Evolutionary conservation across 1,140 invertebrate genomes (phyloP).

Genomic region (Hetaerina americana): DNA sequence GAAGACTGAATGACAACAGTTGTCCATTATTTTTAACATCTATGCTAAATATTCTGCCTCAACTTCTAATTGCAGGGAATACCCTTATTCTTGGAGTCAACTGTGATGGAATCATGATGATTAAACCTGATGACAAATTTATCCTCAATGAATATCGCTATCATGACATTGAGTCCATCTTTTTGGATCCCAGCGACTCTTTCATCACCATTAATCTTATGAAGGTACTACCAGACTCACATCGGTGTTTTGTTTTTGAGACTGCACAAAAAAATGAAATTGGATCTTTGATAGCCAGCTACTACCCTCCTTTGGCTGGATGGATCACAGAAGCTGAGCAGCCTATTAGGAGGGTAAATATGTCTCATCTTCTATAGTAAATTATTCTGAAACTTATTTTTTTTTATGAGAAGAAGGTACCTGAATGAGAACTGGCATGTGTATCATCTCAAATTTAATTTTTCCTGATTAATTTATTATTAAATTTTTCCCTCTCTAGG

Average conservation of each 20-base stretch:
- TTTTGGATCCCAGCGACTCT: constrained; percentile 80
- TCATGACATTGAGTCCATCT: constrained; percentile 76
- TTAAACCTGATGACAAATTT: constrained; percentile 80
- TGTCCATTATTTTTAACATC: too few relatives aligned
- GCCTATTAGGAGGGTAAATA: constrained; percentile 43
- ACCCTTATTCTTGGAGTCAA: constrained; percentile 72
- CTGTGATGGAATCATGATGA: constrained; percentile 75
- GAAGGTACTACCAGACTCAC: constrained; percentile 44
- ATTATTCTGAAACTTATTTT: too few relatives aligned
- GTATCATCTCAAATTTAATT: too few relatives aligned
- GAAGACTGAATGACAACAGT: too few relatives aligned
- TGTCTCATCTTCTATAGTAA: too few relatives aligned
- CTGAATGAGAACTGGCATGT: too few relatives aligned
- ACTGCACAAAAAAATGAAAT: constrained; percentile 80
- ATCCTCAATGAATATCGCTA: constrained; percentile 81
- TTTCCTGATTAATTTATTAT: neutral
- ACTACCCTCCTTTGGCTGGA: constrained; percentile 68
- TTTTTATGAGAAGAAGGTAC: too few relatives aligned
- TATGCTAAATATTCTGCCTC: too few relatives aligned
- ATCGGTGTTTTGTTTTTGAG: constrained; percentile 89
- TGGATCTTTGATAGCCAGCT: constrained; percentile 82
- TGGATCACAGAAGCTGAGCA: constrained; percentile 76
- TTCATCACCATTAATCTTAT: constrained; percentile 71
- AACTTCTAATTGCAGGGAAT: constrained; percentile 29
- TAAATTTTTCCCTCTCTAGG: constrained; percentile 23